Evolutionary conservation across 92 coral and sea anemone species (phyloP).

Genomic region (Epizoanthus scotinus): DNA sequence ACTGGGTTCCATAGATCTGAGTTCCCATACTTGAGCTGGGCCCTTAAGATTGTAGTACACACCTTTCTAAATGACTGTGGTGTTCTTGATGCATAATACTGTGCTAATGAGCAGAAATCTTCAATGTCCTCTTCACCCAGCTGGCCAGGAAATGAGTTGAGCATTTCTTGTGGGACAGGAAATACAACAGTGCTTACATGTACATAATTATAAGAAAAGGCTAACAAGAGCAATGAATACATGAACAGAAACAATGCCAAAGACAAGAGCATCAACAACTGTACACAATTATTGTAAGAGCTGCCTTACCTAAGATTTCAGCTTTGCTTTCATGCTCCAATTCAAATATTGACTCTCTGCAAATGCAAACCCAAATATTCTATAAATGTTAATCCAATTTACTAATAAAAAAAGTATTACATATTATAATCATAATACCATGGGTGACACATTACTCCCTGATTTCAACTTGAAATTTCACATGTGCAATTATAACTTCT

Average conservation of each 20-base stretch:
- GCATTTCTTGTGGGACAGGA: conserved; percentile 58
- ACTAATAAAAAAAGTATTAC: too few relatives aligned
- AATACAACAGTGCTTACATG: neutral
- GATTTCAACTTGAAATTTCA: too few relatives aligned
- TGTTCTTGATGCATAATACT: conserved; percentile 95
- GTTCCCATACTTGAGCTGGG: too few relatives aligned
- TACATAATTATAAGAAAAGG: neutral
- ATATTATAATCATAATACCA: too few relatives aligned
- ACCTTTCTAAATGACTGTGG: conserved; percentile 99
- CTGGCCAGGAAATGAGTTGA: conserved; percentile 90
- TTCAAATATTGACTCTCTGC: conserved; percentile 82
- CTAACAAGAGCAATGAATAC: neutral
- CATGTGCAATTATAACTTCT: too few relatives aligned
- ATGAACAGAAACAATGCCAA: too few relatives aligned
- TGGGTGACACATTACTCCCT: too few relatives aligned
- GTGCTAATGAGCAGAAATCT: conserved; percentile 96
- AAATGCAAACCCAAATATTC: neutral
- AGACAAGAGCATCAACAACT: neutral
- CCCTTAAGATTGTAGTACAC: neutral
- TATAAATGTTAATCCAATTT: too few relatives aligned
- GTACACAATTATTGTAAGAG: neutral
- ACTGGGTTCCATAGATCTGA: too few relatives aligned
- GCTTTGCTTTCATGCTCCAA: conserved; percentile 74
- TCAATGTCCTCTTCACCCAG: conserved; percentile 97
- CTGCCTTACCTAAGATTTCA: conserved; percentile 84